phyloP scores from a whole-genome alignment of 92 coral and sea anemone genomes.

The Umimayanthus kanabou region DNA sequence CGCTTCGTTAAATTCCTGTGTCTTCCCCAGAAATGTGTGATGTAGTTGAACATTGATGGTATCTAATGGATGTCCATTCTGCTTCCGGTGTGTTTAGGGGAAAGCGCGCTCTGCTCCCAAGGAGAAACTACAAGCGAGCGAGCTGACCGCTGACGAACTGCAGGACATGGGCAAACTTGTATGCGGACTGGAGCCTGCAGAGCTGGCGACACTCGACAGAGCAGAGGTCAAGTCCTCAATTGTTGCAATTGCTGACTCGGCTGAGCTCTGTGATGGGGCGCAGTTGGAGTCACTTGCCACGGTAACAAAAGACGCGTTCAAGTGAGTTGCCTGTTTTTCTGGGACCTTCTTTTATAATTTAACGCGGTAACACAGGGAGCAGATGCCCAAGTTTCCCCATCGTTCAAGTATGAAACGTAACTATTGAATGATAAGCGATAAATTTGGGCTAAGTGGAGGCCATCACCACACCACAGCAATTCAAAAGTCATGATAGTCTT shows the following conservation, averaged over 20 bases:
- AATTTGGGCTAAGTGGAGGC: no score
- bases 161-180: slow-evolving; percentile 64
- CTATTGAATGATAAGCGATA: no score
- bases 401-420: no score
- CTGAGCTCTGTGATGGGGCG: slow-evolving; percentile 46
- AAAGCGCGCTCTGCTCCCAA: slow-evolving; percentile 39
- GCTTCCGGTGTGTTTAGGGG: slow-evolving; percentile 30
- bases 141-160: slow-evolving; percentile 63
- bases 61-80: background rate
- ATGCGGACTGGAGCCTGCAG: slow-evolving; percentile 58
- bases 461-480: no score
- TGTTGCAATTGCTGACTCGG: slow-evolving; percentile 55
- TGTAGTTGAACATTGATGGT: background rate
- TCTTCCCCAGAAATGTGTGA: background rate
- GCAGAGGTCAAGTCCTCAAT: slow-evolving; percentile 53
- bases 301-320: slow-evolving; percentile 55
- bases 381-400: no score
- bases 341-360: background rate
- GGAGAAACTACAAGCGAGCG: slow-evolving; percentile 33
- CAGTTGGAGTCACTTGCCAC: slow-evolving; percentile 54
- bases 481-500: no score
- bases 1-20: no score
- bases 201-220: slow-evolving; percentile 39
- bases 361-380: no score
- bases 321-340: slow-evolving; percentile 17